These are phyloP conservation scores for Sebastes fasciatus DNA, from an alignment of 2,113 vertebrate species.

Conservation along the genomic window DNA sequence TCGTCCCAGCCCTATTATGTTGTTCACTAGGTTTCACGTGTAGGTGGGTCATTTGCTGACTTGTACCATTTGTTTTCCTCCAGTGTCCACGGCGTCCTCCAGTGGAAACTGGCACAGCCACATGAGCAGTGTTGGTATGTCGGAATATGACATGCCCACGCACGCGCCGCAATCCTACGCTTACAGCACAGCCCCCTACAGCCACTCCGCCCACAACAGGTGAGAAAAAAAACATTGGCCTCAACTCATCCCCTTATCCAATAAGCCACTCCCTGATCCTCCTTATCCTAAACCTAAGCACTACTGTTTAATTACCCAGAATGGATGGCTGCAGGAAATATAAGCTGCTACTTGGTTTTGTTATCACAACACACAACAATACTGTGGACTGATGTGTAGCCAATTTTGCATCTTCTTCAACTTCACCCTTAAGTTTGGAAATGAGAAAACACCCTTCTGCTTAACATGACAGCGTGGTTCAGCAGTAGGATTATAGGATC, in stretches of 20 bases:
- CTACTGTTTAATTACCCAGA: slow-evolving; percentile 65
- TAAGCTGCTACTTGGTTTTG: slow-evolving; percentile 38
- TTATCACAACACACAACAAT: slow-evolving; percentile 6
- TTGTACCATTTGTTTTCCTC: slow-evolving; percentile 36
- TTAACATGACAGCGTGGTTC: slow-evolving; percentile 15
- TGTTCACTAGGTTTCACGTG: neutral
- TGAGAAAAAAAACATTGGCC: slow-evolving; percentile 78
- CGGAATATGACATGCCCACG: slow-evolving; percentile 83
- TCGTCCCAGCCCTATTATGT: neutral
- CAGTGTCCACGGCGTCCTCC: slow-evolving; percentile 87
- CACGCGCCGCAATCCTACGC: slow-evolving; percentile 85
- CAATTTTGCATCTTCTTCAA: slow-evolving; percentile 14
- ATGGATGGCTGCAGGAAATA: slow-evolving; percentile 35
- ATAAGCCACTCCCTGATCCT: slow-evolving; percentile 74
- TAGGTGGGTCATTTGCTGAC: neutral
- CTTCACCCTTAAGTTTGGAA: slow-evolving; percentile 5
- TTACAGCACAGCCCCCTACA: slow-evolving; percentile 85
- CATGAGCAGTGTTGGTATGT: slow-evolving; percentile 79
- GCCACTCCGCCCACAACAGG: slow-evolving; percentile 90
- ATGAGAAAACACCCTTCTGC: neutral
- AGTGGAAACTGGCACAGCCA: slow-evolving; percentile 89
- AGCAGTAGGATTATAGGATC: slow-evolving; percentile 51
- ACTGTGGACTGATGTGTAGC: slow-evolving; percentile 29
- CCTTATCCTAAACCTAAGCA: slow-evolving; percentile 64
- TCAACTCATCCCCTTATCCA: slow-evolving; percentile 59